These are phyloP conservation scores for Drosophila hamatofila DNA, from an alignment of 2,888 invertebrate species.

Conservation along the genomic window DNA sequence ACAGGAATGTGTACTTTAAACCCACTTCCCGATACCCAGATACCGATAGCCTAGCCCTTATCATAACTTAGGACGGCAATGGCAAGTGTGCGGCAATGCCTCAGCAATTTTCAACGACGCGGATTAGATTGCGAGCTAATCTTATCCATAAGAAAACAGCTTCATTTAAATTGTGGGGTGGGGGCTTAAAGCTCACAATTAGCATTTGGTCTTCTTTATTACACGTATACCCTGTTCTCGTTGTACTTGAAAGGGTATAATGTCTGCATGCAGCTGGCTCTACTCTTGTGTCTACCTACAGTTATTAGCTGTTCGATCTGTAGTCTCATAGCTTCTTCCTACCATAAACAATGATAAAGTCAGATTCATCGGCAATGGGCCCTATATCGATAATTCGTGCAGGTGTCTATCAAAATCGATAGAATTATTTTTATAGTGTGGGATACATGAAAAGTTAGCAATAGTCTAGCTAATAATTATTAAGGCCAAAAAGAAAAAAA, in stretches of 20 bases:
- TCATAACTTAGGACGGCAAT: conserved; percentile 12
- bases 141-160: conserved; percentile 51
- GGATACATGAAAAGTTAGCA: not conserved
- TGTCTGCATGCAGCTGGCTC: not conserved
- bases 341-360: not conserved
- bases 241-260: no score
- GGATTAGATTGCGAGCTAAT: conserved; percentile 72
- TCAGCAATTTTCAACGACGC: conserved; percentile 1
- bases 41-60: conserved; percentile 31
- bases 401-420: not conserved
- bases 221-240: not conserved
- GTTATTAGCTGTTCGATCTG: no score
- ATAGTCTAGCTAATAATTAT: not conserved
- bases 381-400: not conserved
- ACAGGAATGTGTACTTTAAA: conserved; percentile 59
- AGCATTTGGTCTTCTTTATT: not conserved
- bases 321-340: no score
- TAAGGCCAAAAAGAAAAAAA: conserved; percentile 7
- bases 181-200: not conserved
- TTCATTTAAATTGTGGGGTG: not conserved
- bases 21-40: conserved; percentile 15
- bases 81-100: conserved; percentile 31
- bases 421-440: not conserved
- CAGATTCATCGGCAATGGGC: not conserved
- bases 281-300: not conserved